Evolutionary conservation across 2,888 invertebrate genomes (phyloP).

Genomic region (Cosmia pyralina): DNA sequence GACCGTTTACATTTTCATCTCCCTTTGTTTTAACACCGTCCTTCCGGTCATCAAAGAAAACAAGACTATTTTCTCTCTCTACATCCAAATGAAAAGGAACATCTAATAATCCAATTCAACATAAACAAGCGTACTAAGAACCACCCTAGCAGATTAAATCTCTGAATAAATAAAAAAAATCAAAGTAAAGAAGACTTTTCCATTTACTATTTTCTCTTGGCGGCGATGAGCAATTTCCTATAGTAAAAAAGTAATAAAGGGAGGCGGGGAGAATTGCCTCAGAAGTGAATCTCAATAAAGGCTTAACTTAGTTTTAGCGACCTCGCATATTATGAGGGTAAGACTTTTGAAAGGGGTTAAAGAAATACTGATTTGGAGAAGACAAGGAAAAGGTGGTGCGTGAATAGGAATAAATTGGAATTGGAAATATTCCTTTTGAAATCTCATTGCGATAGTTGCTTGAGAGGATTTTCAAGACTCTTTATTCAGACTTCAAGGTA

Average conservation of each 20-base stretch:
- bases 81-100: conserved; percentile 28
- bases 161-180: conserved; percentile 51
- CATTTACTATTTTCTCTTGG: conserved; percentile 70
- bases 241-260: conserved; percentile 80
- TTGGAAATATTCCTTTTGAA: conserved; percentile 70
- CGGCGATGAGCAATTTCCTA: conserved; percentile 74
- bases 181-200: conserved; percentile 59
- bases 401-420: conserved; percentile 80
- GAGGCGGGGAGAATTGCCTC: conserved; percentile 75
- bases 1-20: conserved; percentile 8
- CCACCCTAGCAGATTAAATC: conserved; percentile 49
- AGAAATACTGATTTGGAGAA: conserved; percentile 82
- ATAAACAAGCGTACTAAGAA: conserved; percentile 26
- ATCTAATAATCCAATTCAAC: conserved; percentile 38
- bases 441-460: conserved; percentile 63
- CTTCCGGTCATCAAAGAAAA: conserved; percentile 14
- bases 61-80: conserved; percentile 22
- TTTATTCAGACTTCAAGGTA: conserved; percentile 45
- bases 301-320: conserved; percentile 69
- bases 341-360: conserved; percentile 86
- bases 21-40: conserved; percentile 4
- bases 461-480: conserved; percentile 51
- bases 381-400: conserved; percentile 87
- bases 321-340: conserved; percentile 79
- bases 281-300: conserved; percentile 84